Percentiles rank a stretch among this genome's conserved stretches.
Evolutionary conservation across 2,113 vertebrate genomes (phyloP).

Genomic region (Brachyistius frenatus): DNA sequence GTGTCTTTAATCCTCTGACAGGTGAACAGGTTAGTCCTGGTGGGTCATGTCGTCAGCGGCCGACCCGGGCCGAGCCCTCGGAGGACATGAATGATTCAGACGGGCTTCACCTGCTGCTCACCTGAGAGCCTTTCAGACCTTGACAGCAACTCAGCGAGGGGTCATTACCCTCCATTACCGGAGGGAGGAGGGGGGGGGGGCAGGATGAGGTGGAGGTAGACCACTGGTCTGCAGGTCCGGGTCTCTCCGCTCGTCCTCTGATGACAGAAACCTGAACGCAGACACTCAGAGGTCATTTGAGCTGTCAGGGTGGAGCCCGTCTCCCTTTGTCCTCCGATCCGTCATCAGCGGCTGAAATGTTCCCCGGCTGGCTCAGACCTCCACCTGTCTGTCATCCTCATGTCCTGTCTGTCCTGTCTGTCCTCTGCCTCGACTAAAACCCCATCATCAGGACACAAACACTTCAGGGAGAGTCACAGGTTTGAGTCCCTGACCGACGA

Average conservation of each 20-base stretch:
- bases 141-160: slow-evolving; percentile 69
- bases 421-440: too few species aligned
- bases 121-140: slow-evolving; percentile 64
- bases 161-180: slow-evolving; percentile 62
- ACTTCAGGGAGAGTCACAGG: too few species aligned
- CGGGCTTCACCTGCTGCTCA: slow-evolving; percentile 51
- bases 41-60: slow-evolving; percentile 33
- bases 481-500: too few species aligned
- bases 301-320: slow-evolving; percentile 63
- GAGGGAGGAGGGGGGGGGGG: neutral
- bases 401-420: too few species aligned
- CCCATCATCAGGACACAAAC: too few species aligned
- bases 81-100: slow-evolving; percentile 77
- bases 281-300: slow-evolving; percentile 73
- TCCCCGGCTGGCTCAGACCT: neutral
- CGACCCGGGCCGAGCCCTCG: slow-evolving; percentile 42
- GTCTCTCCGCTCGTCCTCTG: neutral
- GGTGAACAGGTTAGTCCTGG: neutral
- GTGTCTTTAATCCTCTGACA: too few species aligned
- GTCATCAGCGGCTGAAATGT: slow-evolving; percentile 64
- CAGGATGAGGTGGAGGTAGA: too few species aligned
- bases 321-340: slow-evolving; percentile 68
- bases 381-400: too few species aligned
- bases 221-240: too few species aligned
- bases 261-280: slow-evolving; percentile 66